A percentile compares a stretch with the other conserved stretches of the same genome.
Evolutionary conservation across 1,140 invertebrate species (phyloP).

Genomic region (Tachypleus tridentatus): DNA sequence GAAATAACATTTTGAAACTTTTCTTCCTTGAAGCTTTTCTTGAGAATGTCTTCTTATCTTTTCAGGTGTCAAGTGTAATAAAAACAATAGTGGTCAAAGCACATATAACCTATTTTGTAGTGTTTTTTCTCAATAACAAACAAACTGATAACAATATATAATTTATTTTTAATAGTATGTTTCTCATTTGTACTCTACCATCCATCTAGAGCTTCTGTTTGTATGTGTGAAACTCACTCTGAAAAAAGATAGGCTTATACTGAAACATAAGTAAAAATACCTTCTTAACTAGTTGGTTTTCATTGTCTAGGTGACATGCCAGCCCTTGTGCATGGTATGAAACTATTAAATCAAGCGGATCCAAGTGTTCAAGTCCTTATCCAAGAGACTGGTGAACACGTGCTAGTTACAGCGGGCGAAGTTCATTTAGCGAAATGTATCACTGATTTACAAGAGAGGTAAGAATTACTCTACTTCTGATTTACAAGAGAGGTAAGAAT

Average conservation of each 20-base stretch:
- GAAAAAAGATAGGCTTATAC: not conserved
- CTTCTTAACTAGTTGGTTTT: not conserved
- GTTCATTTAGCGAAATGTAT: conserved; percentile 93
- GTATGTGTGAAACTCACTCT: not conserved
- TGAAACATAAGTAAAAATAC: not conserved
- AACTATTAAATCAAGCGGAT: conserved; percentile 81
- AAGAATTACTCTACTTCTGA: not conserved
- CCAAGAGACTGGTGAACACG: conserved; percentile 90
- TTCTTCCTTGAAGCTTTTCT: too few species aligned
- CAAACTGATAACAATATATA: too few species aligned
- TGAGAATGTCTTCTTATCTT: too few species aligned
- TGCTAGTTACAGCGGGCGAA: conserved; percentile 92
- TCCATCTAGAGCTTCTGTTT: too few species aligned
- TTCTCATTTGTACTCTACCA: too few species aligned
- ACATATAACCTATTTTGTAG: too few species aligned
- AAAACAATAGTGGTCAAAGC: too few species aligned
- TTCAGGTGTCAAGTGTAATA: too few species aligned
- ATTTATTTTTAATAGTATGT: too few species aligned
- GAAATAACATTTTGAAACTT: too few species aligned
- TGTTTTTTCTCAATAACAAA: too few species aligned
- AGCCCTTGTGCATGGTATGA: conserved; percentile 63
- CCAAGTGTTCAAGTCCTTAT: conserved; percentile 76
- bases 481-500: too few species aligned
- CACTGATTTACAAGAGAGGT: conserved; percentile 58
- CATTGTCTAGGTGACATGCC: conserved; percentile 49